A percentile compares a stretch with the other conserved stretches of the same genome.
Conservation (phyloP, 2,113 vertebrate species). For the Rhizomys pruinosus region DNA sequence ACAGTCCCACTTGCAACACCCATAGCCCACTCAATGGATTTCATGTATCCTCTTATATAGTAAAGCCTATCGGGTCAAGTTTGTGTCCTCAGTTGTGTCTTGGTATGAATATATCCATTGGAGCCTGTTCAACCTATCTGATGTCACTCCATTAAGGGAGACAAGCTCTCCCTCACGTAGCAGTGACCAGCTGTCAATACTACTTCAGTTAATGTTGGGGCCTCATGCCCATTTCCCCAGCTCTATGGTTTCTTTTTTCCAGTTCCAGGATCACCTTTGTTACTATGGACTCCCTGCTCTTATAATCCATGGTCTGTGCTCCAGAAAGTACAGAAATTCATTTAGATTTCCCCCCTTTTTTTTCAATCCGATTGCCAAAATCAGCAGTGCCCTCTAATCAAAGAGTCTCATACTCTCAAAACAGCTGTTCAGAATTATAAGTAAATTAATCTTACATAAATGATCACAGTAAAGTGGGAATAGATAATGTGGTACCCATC, state of each 20-base stretch:
- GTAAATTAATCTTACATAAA: not conserved
- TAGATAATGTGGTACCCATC: not conserved
- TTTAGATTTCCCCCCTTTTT: not conserved
- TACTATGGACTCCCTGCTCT: not conserved
- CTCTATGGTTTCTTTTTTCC: not conserved
- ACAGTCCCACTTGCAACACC: too few species aligned
- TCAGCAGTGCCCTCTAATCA: not conserved
- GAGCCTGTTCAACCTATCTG: too few species aligned
- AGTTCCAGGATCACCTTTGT: not conserved
- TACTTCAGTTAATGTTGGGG: too few species aligned
- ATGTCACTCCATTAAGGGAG: too few species aligned
- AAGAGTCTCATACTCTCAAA: not conserved
- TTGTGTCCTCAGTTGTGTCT: too few species aligned
- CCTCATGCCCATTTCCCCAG: too few species aligned
- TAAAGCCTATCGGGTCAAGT: too few species aligned
- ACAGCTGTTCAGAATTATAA: not conserved
- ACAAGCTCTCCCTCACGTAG: too few species aligned
- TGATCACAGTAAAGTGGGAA: constrained; percentile 27
- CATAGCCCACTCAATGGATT: too few species aligned
- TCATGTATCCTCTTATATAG: too few species aligned
- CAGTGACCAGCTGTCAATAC: too few species aligned
- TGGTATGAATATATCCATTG: too few species aligned
- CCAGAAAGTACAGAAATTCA: not conserved
- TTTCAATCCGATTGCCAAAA: not conserved
- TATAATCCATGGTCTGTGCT: not conserved